phyloP scores from a whole-genome alignment of 2,888 invertebrate genomes.

The Tigriopus californicus region DNA sequence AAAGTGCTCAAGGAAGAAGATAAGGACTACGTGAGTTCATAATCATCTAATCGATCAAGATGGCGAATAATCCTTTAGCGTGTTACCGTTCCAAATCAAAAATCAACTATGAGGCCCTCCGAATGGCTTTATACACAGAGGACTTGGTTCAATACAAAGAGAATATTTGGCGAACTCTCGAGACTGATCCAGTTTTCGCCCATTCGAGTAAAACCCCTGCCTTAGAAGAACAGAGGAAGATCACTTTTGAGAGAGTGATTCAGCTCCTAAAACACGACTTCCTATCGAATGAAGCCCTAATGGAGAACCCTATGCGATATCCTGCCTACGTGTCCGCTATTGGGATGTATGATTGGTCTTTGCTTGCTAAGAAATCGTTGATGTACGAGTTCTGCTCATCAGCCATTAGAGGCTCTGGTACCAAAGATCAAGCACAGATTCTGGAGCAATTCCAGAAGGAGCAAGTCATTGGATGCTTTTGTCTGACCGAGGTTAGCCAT shows the following conservation, averaged over 20 bases:
- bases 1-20: too few relatives aligned
- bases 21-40: too few relatives aligned
- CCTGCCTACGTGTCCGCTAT: conserved; percentile 24
- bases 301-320: conserved; percentile 25
- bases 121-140: neutral
- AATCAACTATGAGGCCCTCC: too few relatives aligned
- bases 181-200: neutral
- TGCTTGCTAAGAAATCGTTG: conserved; percentile 26
- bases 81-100: too few relatives aligned
- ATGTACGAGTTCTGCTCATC: conserved; percentile 23
- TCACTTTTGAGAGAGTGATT: neutral
- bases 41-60: too few relatives aligned
- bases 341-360: conserved; percentile 28
- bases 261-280: neutral
- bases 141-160: neutral
- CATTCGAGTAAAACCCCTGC: neutral
- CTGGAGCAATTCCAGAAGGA: conserved; percentile 26
- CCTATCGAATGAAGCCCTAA: conserved; percentile 20
- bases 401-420: conserved; percentile 31
- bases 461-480: conserved; percentile 48
- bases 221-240: neutral
- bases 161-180: neutral
- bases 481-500: conserved; percentile 72
- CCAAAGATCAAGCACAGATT: conserved; percentile 29
- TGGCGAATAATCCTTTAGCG: too few relatives aligned